A percentile compares a stretch with the other conserved stretches of the same genome.
Evolutionary conservation across 1,140 invertebrate genomes (phyloP).

Genomic region (Penaeus japonicus): DNA sequence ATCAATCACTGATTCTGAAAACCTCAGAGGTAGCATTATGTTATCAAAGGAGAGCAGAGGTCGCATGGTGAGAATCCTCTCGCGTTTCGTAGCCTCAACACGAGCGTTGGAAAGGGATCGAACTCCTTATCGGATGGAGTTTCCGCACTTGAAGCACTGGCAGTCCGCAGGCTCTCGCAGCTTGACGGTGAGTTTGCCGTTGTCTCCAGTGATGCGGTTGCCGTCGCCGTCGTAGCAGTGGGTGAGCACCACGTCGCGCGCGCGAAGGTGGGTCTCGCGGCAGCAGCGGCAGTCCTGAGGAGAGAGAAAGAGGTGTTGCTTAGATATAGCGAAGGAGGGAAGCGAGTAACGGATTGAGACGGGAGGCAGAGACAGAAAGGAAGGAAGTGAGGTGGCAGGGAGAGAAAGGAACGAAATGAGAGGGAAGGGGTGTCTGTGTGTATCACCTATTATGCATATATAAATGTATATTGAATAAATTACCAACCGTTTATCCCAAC

Average conservation of each 20-base stretch:
- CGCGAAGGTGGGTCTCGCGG: slow-evolving; percentile 82
- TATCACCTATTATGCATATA: background rate
- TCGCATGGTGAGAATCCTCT: background rate
- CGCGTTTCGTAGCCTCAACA: background rate
- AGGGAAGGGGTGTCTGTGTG: background rate
- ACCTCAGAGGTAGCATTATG: too few species aligned
- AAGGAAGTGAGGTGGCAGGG: background rate
- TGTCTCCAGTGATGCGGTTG: slow-evolving; percentile 72
- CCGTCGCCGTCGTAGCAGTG: slow-evolving; percentile 90
- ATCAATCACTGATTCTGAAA: too few species aligned
- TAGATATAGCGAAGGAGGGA: too few species aligned
- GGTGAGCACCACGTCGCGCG: slow-evolving; percentile 78
- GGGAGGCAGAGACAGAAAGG: background rate
- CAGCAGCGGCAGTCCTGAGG: slow-evolving; percentile 89
- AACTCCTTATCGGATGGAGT: slow-evolving; percentile 53
- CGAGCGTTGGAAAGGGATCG: background rate
- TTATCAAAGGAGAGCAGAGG: too few species aligned
- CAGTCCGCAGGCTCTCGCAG: slow-evolving; percentile 86
- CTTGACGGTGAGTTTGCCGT: slow-evolving; percentile 79
- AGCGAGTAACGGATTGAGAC: background rate
- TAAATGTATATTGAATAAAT: too few species aligned
- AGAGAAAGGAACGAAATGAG: background rate
- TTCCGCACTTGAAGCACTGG: slow-evolving; percentile 86
- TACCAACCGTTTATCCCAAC: too few species aligned
- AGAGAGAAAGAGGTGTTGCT: background rate